These are phyloP conservation scores for Drosophila fulvimacula DNA, from an alignment of 2,888 invertebrate species.

Conservation along the genomic window DNA sequence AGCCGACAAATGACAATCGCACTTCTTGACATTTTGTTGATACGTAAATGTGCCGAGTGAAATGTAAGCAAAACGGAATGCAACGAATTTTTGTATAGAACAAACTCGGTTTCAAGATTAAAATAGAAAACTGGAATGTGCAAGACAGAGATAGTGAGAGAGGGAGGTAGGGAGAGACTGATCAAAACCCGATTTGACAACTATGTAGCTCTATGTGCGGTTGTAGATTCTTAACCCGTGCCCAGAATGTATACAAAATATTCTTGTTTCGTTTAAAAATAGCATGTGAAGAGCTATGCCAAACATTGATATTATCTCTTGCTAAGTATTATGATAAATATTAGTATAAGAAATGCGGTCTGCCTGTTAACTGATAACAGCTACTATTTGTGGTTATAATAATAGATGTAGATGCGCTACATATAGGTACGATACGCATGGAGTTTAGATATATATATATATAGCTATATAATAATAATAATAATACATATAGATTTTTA, in stretches of 20 bases:
- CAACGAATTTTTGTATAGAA: conserved; percentile 4
- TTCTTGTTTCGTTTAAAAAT: background rate
- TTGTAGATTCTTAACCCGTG: background rate
- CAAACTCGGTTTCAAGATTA: conserved; percentile 10
- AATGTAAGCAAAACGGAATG: conserved; percentile 20
- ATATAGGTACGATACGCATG: too few relatives aligned
- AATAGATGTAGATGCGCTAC: too few relatives aligned
- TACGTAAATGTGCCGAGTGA: conserved; percentile 29
- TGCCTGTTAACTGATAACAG: background rate
- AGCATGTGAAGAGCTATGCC: background rate
- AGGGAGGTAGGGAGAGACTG: background rate
- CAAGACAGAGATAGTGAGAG: background rate
- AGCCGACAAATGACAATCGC: conserved; percentile 32
- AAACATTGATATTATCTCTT: background rate
- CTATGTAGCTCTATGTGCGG: background rate
- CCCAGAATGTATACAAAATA: conserved; percentile 1
- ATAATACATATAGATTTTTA: too few relatives aligned
- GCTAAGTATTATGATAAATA: background rate
- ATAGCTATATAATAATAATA: too few relatives aligned
- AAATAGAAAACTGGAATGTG: conserved; percentile 17
- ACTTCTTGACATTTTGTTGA: conserved; percentile 43
- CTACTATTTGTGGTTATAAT: background rate
- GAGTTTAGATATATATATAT: too few relatives aligned
- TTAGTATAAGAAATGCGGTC: background rate
- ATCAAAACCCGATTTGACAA: background rate